Percentiles rank a stretch among this genome's conserved stretches.
Conservation (phyloP, 2,113 vertebrate species). For the Hemichromis elongatus region DNA sequence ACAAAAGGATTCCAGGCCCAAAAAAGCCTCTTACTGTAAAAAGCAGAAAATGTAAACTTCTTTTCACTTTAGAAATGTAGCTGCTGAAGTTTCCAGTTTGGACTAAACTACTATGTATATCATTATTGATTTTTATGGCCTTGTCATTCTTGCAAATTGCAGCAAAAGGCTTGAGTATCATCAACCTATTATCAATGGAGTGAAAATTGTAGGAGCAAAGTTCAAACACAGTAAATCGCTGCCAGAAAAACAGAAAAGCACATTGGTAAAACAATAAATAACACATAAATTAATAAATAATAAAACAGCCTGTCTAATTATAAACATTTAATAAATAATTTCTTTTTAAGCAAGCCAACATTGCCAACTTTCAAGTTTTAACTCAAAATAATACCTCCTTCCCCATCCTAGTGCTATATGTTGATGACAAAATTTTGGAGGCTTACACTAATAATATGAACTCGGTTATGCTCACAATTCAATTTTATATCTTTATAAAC, state of each 20-base stretch:
- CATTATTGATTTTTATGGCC: slow-evolving; percentile 45
- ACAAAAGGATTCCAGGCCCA: slow-evolving; percentile 35
- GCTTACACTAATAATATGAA: not conserved
- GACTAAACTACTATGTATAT: slow-evolving; percentile 38
- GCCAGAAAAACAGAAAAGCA: not conserved
- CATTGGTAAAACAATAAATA: not conserved
- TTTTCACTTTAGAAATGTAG: slow-evolving; percentile 61
- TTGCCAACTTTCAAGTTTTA: not conserved
- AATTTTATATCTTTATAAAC: not conserved
- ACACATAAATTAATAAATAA: not conserved
- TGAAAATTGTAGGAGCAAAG: not conserved
- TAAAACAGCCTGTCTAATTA: not conserved
- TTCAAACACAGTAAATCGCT: not conserved
- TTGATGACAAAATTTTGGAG: not conserved
- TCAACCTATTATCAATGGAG: not conserved
- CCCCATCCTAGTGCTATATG: not conserved
- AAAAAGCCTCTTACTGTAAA: slow-evolving; percentile 55
- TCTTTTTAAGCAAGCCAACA: not conserved
- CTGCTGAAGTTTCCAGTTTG: slow-evolving; percentile 56
- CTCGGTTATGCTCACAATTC: not conserved
- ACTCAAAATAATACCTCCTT: not conserved
- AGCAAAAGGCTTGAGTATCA: slow-evolving; percentile 48
- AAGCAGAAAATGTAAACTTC: slow-evolving; percentile 74
- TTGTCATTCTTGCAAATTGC: slow-evolving; percentile 47
- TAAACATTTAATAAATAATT: not conserved